Conservation (phyloP, 2,113 vertebrate species). For the Halcyon senegalensis region DNA sequence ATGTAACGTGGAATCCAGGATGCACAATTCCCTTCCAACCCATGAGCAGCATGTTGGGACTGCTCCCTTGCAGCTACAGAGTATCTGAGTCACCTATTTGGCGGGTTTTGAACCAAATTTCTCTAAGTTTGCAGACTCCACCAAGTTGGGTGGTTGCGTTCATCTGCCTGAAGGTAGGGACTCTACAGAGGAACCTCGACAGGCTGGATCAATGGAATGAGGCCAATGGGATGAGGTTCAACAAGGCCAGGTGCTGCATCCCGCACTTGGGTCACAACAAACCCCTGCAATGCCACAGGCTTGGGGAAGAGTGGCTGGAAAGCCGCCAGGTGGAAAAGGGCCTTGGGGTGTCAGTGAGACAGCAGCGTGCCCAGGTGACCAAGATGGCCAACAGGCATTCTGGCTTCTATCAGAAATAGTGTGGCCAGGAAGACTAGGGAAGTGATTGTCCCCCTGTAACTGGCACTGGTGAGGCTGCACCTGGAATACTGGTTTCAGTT, state of each 20-base stretch:
- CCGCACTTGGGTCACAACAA: not conserved
- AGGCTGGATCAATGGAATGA: not conserved
- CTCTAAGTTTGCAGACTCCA: not conserved
- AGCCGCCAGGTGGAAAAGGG: too few species aligned
- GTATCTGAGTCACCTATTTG: not conserved
- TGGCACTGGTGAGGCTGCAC: too few species aligned
- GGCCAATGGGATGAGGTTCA: not conserved
- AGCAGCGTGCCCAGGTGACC: too few species aligned
- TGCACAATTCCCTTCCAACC: not conserved
- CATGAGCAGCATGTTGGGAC: not conserved
- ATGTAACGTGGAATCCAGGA: not conserved
- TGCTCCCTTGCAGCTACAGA: not conserved
- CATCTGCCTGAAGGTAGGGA: not conserved
- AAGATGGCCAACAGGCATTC: too few species aligned
- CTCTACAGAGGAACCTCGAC: not conserved
- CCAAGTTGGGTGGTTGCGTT: not conserved
- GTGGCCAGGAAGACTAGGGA: too few species aligned
- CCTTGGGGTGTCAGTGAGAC: too few species aligned
- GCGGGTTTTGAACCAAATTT: not conserved
- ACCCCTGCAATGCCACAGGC: too few species aligned
- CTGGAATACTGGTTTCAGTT: too few species aligned
- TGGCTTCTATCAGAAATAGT: too few species aligned
- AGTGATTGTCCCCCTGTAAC: too few species aligned
- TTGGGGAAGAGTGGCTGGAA: too few species aligned
- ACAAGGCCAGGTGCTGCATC: not conserved